Conservation (phyloP, 2,113 vertebrate genomes). For the Pseudorasbora parva region DNA sequence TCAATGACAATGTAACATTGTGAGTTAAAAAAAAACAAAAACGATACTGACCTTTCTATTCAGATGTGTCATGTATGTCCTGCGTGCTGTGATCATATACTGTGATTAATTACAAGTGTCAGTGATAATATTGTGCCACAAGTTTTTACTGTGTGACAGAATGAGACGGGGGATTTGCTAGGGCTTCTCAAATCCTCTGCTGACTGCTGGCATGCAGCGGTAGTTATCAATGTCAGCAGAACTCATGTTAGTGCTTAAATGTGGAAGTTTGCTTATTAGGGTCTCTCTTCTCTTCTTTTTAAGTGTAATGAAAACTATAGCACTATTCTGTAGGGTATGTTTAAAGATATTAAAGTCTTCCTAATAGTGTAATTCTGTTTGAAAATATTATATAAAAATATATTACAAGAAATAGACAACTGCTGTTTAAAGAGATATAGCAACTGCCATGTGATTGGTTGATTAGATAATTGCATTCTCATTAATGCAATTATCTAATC, state of each 20-base stretch:
- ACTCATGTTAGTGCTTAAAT: not conserved
- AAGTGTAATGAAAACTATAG: not conserved
- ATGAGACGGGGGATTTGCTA: not conserved
- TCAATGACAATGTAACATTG: not conserved
- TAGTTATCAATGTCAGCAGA: conserved; percentile 32
- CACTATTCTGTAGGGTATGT: not conserved
- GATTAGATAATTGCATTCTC: no score
- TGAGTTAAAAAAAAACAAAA: no score
- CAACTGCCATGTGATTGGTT: no score
- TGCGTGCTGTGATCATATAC: not conserved
- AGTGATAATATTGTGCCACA: not conserved
- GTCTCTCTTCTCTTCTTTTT: no score
- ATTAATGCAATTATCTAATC: no score
- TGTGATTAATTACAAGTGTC: not conserved
- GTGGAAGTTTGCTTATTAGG: not conserved
- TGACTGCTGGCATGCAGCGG: conserved; percentile 29
- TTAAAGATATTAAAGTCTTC: not conserved
- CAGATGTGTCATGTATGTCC: not conserved
- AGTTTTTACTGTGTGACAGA: not conserved
- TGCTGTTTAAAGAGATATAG: not conserved
- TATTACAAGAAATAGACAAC: not conserved
- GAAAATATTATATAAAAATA: not conserved
- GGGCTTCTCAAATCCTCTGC: conserved; percentile 26
- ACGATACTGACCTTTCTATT: not conserved
- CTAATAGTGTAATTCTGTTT: not conserved